Evolutionary conservation across 2,113 vertebrate species (phyloP), one percentile per base, ranked within the genome.

Genomic region (Meleagris gallopavo): DNA sequence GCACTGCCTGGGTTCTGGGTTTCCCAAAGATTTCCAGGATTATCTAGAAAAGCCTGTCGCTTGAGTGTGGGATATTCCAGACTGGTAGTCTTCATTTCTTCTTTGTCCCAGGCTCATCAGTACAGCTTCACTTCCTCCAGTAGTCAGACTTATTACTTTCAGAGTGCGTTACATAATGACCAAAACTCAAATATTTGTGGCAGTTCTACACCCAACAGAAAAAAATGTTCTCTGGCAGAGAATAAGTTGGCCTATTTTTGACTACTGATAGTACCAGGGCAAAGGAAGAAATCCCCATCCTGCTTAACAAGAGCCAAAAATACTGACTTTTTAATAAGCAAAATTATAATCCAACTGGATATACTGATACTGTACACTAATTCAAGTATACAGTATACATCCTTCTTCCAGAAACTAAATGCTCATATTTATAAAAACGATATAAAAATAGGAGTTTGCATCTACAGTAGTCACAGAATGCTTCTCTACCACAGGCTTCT

Each of bases 401-500:
- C n/a, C 19, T 46, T 45, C 25, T 55, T 12, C 48, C 27, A 54
- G 19, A 61, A 66, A 43, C 4, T 52, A 75, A 73, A 79, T 2
- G 16, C 7, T 57, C 25, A 18, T 9, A 69, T 13, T 3, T 52
- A 14, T 60, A 61, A 83, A 41, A 74, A 67, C 3, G 4, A 18
- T 2, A 24, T 14, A 18, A 36, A 71, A 40, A 55, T 13, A 27
- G 6, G 41, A 72, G 18, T 48, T 50, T 87, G 10, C 40, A 66
- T 15, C 22, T 75, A 11, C 34, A 58, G 11, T 27, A 64, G 11
- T 64, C 25, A 79, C 16, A 24, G 10, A 38, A 65, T 32, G 4
- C 24, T 22, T 3, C 10, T 55, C 10, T n/a, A 57, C 10, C 1
- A 0, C 4, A 38, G 20, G n/a, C 8, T 54, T 34, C 45, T 32